These are phyloP conservation scores for Botia almorhae DNA, from an alignment of 2,797 vertebrate genomes.

Conservation along the genomic window DNA sequence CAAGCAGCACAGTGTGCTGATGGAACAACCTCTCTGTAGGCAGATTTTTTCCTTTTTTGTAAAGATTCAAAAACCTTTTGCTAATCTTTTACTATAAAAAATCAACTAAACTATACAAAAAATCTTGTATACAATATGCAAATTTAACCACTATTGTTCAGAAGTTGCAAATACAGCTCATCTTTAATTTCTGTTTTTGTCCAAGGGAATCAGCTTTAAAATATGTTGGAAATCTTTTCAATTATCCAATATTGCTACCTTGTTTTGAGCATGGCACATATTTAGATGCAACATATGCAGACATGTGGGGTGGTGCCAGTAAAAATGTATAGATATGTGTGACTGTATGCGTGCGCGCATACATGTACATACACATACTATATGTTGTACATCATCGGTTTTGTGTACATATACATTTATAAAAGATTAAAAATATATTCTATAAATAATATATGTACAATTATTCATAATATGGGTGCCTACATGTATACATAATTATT, in stretches of 20 bases:
- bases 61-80: conserved; percentile 72
- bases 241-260: conserved; percentile 68
- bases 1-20: conserved; percentile 78
- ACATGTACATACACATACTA: conserved; percentile 51
- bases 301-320: conserved; percentile 37
- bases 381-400: conserved; percentile 56
- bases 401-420: conserved; percentile 67
- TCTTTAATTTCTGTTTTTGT: conserved; percentile 69
- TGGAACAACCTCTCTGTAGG: conserved; percentile 67
- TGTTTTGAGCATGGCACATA: conserved; percentile 67
- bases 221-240: conserved; percentile 71
- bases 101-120: conserved; percentile 41
- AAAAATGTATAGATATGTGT: conserved; percentile 38
- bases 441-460: conserved; percentile 68
- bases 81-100: conserved; percentile 73
- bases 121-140: conserved; percentile 80
- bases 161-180: conserved; percentile 76
- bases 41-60: conserved; percentile 76
- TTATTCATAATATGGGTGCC: conserved; percentile 65
- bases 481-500: conserved; percentile 65
- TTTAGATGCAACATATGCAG: conserved; percentile 55
- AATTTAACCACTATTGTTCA: conserved; percentile 77
- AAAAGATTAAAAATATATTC: conserved; percentile 61
- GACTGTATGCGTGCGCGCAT: conserved; percentile 49
- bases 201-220: conserved; percentile 79